Percentiles rank a stretch among this genome's conserved stretches.
These are phyloP conservation scores for Drosophila elegans DNA, from an alignment of 1,140 invertebrate genomes.

Conservation along the genomic window DNA sequence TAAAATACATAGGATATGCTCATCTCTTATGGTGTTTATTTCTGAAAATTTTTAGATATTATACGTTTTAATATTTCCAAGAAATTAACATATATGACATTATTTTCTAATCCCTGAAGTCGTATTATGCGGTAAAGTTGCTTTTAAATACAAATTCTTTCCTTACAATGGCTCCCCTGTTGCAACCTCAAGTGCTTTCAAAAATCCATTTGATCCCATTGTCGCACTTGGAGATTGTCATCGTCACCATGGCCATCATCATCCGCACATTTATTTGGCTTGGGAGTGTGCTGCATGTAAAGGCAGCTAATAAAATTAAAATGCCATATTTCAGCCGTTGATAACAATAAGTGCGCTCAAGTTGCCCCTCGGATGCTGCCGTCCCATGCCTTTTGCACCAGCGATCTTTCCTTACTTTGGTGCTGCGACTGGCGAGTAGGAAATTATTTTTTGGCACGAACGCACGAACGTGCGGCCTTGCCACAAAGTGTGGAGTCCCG, in stretches of 20 bases:
- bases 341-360: slow-evolving; percentile 81
- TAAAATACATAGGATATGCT: no score
- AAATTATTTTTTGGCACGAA: slow-evolving; percentile 84
- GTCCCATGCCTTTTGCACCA: background rate
- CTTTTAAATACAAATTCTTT: background rate
- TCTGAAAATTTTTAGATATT: no score
- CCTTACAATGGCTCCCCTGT: background rate
- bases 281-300: slow-evolving; percentile 57
- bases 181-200: slow-evolving; percentile 8
- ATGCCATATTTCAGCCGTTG: slow-evolving; percentile 83
- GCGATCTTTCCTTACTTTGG: slow-evolving; percentile 3
- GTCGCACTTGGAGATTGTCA: slow-evolving; percentile 47
- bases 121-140: background rate
- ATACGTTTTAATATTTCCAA: no score
- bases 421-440: slow-evolving; percentile 60
- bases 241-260: slow-evolving; percentile 49
- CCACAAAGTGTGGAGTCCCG: slow-evolving; percentile 29
- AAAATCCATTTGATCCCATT: slow-evolving; percentile 32
- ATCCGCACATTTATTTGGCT: slow-evolving; percentile 48
- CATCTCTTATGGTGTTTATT: no score
- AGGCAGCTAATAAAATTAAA: slow-evolving; percentile 83
- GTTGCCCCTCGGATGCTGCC: slow-evolving; percentile 53
- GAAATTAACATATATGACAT: no score
- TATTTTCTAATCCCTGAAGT: background rate
- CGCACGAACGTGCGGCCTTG: slow-evolving; percentile 70